Evolutionary conservation across 2,113 vertebrate genomes (phyloP).

Genomic region (Brienomyrus brachyistius): DNA sequence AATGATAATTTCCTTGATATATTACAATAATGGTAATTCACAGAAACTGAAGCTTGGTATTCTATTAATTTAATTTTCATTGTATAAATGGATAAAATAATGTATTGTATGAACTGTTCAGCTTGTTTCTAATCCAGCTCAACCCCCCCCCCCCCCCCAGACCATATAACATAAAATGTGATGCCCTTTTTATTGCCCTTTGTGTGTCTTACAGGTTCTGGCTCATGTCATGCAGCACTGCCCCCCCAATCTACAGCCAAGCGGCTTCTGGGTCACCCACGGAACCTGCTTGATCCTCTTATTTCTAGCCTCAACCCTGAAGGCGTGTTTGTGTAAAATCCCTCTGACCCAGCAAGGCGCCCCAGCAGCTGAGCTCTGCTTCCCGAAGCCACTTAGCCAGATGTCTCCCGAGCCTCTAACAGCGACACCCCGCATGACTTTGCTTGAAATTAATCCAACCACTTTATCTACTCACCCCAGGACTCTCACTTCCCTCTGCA

Average conservation of each 20-base stretch:
- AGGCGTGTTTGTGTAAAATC: constrained; percentile 57
- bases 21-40: neutral
- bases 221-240: constrained; percentile 34
- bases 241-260: constrained; percentile 48
- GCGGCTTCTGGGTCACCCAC: constrained; percentile 56
- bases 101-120: neutral
- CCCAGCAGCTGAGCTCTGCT: constrained; percentile 2
- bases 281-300: constrained; percentile 60
- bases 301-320: constrained; percentile 61
- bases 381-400: constrained; percentile 16
- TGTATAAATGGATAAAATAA: neutral
- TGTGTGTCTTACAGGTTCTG: constrained; percentile 40
- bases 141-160: too few species aligned
- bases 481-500: neutral
- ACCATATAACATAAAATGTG: neutral
- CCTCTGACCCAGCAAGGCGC: neutral
- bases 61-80: neutral
- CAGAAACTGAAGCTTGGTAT: neutral
- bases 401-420: neutral
- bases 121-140: neutral
- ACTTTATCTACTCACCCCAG: neutral
- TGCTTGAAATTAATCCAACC: neutral
- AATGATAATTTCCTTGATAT: neutral
- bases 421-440: neutral
- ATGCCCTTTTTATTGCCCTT: neutral